Evolutionary conservation across 2,888 invertebrate genomes (phyloP), one percentile per base, ranked within the genome.

Genomic region (Linyphia triangularis): DNA sequence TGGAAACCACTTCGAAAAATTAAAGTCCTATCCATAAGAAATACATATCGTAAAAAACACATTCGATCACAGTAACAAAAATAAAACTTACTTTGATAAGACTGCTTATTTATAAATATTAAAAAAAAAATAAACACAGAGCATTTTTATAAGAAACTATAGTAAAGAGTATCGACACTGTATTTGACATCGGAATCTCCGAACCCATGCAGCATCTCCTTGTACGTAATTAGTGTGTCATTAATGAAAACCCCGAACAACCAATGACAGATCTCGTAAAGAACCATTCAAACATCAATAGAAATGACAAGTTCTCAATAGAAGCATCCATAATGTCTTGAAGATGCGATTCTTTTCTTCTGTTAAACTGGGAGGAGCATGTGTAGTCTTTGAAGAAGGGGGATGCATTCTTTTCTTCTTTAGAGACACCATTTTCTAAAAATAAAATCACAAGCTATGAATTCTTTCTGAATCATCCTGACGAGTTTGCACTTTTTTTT

Each of bases 181-280:
- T 2, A 59, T 59, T 59, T n/a, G n/a, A n/a, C n/a, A n/a, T n/a
- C n/a, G 51, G 51, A 19, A 67, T 26, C 22, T 28, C 30, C 30
- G 33, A 16, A 33, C 33, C n/a, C 30, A 67, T n/a, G n/a, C 30
- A 43, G 6, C 22, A 51, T n/a, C 7, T 26, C 6, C 26, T 40
- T 19, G 72, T 28, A 51, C n/a, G 63, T 13, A 84, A 84, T 84
- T 84, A 84, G 77, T 28, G 43, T 40, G 13, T 51, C 67, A 77
- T 84, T 84, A 84, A 84, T 77, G 69, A 37, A 19, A 77, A 65
- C 59, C 59, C 28, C 26, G 10, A 19, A 19, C 43, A 51, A 26
- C 84, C 84, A 77, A 84, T 84, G 67, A 59, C 33, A 33, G 24
- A 37, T 5, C 26, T 59, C 75, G 67, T 84, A 77, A 77, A 73